These are phyloP conservation scores for Coregonus suidteri DNA, from an alignment of 2,797 vertebrate genomes.

Conservation along the genomic window DNA sequence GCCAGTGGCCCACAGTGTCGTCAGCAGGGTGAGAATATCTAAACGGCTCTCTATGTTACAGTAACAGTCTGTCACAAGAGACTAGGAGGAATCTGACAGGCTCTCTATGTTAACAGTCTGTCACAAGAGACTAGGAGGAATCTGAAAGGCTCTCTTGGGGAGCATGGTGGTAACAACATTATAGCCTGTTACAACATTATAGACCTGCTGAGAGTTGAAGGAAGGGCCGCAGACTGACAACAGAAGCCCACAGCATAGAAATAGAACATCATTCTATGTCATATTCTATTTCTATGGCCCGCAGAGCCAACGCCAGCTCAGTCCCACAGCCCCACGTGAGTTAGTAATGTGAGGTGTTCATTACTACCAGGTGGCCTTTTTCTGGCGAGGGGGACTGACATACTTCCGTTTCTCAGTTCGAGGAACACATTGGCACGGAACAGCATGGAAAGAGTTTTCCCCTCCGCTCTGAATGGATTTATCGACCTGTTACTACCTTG, in stretches of 20 bases:
- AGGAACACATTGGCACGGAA: neutral
- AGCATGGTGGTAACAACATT: neutral
- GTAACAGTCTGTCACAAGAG: no score
- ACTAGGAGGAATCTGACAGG: no score
- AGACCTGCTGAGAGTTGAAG: neutral
- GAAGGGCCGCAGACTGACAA: neutral
- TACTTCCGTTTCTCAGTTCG: conserved; percentile 15
- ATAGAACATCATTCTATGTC: neutral
- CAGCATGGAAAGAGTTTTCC: conserved; percentile 19
- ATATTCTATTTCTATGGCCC: neutral
- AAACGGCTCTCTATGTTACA: no score
- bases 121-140: no score
- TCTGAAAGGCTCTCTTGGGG: neutral
- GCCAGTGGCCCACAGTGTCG: no score
- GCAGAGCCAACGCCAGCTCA: neutral
- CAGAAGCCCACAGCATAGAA: neutral
- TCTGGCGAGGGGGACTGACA: conserved; percentile 4
- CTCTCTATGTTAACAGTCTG: no score
- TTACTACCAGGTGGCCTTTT: neutral
- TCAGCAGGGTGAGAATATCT: no score
- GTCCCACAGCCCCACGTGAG: neutral
- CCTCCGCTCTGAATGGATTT: conserved; percentile 10
- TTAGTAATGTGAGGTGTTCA: neutral
- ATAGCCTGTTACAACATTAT: no score
- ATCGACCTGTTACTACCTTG: neutral